Evolutionary conservation across 2,113 vertebrate genomes (phyloP), one percentile per base, ranked within the genome.

Genomic region (Furnarius figulus): DNA sequence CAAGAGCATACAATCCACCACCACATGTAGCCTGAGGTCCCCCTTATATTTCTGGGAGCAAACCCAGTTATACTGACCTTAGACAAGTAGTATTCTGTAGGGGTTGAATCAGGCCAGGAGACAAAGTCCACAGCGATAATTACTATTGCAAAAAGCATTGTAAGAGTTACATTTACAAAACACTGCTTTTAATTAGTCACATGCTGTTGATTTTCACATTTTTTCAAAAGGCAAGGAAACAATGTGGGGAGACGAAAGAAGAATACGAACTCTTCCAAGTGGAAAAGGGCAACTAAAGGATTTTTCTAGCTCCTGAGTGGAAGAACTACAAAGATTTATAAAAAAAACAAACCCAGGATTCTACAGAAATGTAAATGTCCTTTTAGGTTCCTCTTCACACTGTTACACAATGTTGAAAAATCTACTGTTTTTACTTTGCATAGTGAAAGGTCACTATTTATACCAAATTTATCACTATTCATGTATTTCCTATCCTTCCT

Each of bases 401-500:
- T 91, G 80, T 85, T 96, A 95, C 56, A 91, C 76, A 95, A 94
- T 56, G 46, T 70, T 65, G 56, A 63, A 90, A 90, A 87, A 94
- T 81, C 75, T 49, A 66, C 91, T 62, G 84, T 89, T 95, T 87
- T 93, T 72, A 73, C 81, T 91, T 74, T 94, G 67, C 96, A 85
- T 89, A 87, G 63, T 46, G 93, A 82, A 93, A 96, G 71, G 85
- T 92, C 73, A 95, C 30, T 86, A 87, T 97, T 95, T 95, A 95
- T 73, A 87, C 79, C 86, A 62, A 92, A 84, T 93, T 93, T 66
- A 90, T 96, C 84, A 78, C 70, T 79, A 95, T 89, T 87, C 87
- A 85, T 85, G 90, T 79, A 84, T 77, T 97, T 95, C 96, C 97
- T 97, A 95, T 72, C 93, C 82, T 93, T 91, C 71, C 91, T 95